Evolutionary conservation across 2,113 vertebrate species (phyloP).

Genomic region (Megaptera novaeangliae): DNA sequence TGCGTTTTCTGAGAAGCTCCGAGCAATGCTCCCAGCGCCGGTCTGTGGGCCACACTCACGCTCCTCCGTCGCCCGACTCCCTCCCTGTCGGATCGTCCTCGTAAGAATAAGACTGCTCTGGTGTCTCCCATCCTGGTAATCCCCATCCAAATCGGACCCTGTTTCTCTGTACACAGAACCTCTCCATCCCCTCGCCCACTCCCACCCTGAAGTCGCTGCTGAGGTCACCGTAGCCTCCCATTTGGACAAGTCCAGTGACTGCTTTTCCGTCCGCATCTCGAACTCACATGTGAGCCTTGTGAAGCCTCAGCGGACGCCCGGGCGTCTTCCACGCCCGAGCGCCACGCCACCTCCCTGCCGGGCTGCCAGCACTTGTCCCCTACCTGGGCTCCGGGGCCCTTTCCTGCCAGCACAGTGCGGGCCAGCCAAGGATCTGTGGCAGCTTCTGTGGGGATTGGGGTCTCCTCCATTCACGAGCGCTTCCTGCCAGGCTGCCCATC

Average conservation of each 20-base stretch:
- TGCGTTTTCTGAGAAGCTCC: background rate
- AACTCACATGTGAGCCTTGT: background rate
- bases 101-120: background rate
- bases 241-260: background rate
- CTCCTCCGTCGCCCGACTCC: background rate
- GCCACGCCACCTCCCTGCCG: no score
- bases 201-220: background rate
- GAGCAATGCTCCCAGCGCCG: no score
- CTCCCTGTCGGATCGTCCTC: background rate
- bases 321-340: background rate
- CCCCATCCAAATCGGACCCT: background rate
- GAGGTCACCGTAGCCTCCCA: background rate
- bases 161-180: background rate
- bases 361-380: no score
- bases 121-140: background rate
- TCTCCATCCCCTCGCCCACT: background rate
- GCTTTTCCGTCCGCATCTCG: background rate
- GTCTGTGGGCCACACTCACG: background rate
- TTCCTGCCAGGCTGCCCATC: background rate
- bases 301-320: background rate
- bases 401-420: background rate
- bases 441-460: background rate
- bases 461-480: background rate
- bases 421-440: background rate
- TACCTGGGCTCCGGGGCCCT: no score